Conservation (phyloP, 1,140 invertebrate species). For the Lineus longissimus region DNA sequence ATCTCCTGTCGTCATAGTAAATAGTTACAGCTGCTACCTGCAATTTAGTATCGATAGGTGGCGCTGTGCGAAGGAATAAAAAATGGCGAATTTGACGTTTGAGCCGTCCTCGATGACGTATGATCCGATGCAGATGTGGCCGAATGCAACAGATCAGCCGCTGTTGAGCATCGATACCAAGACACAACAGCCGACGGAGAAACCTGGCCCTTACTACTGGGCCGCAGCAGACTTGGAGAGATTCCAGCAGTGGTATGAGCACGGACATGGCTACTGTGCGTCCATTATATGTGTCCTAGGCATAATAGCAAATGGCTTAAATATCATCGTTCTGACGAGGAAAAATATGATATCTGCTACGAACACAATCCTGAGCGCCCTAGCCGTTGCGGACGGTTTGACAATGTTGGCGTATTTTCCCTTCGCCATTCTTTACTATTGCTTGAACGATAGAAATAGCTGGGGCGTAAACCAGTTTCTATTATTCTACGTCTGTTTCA, state of each 20-base stretch:
- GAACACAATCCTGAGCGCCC: constrained; percentile 76
- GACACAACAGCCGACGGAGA: not conserved
- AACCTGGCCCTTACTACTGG: not conserved
- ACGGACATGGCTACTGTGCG: constrained; percentile 67
- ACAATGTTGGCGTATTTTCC: constrained; percentile 65
- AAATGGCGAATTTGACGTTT: no score
- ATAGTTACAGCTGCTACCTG: no score
- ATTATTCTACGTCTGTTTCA: constrained; percentile 61
- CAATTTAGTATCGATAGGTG: no score
- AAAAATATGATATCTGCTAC: constrained; percentile 77
- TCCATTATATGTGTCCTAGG: constrained; percentile 80
- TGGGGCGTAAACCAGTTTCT: constrained; percentile 34
- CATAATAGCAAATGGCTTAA: constrained; percentile 80
- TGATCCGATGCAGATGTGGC: no score
- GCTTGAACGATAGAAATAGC: constrained; percentile 29
- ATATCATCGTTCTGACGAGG: constrained; percentile 83
- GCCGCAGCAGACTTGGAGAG: constrained; percentile 21
- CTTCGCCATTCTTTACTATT: constrained; percentile 44
- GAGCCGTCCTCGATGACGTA: no score
- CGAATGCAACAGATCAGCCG: not conserved
- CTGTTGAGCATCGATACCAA: not conserved
- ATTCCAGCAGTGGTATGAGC: constrained; percentile 45
- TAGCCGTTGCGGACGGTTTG: constrained; percentile 80
- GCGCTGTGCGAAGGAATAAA: no score
- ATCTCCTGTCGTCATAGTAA: no score